Evolutionary conservation across 30 jellyfish, hydroid and myxozoan genomes (phyloP), one percentile per base, ranked within the genome.

Genomic region (Aurelia coerulea): DNA sequence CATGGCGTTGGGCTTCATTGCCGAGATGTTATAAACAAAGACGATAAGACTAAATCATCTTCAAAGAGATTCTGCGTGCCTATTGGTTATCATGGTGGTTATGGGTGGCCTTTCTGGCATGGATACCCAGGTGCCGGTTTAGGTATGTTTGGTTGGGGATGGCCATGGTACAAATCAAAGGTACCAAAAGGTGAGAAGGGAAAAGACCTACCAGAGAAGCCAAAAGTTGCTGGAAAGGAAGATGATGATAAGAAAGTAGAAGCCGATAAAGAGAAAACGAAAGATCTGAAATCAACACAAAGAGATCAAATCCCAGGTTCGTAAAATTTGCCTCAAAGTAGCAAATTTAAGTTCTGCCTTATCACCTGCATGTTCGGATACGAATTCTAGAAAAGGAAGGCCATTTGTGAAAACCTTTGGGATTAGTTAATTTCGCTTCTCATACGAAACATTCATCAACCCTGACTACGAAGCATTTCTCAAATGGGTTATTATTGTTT

Each of bases 121-220:
- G 99, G 99, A 4, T 95, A 95, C 56, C 99, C 99, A 8, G 99
- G 99, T 31, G 98, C 95, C 10, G 99, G 99, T 23, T 84, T 89
- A 8, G 99, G 99, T 15, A 66, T 90, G 69, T 95, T 73, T 75
- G 99, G 99, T 42, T 95, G 99, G 99, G 99, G 99, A 54, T 95
- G 99, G 99, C 99, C 99, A 49, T 95, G 99, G 99, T 72, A 74
- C 85, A 95, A 95, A 54, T 82, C 91, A 70, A 95, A 95, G 85
- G 97, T 95, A 33, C 99, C 99, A 62, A 80, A 80, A 19, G 93
- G 96, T 46, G 91, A 81, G 42, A 76, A 83, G 58, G 66, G 46
- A 18, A 39, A 33, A 18, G 81, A 33, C 33, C 10, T 19, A 5
- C 37, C 65, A 18, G 81, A 33, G 5, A 29, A 51, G 13, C 37